These are phyloP conservation scores for Eleutherodactylus coqui DNA, from an alignment of 2,797 vertebrate species.

Conservation along the genomic window DNA sequence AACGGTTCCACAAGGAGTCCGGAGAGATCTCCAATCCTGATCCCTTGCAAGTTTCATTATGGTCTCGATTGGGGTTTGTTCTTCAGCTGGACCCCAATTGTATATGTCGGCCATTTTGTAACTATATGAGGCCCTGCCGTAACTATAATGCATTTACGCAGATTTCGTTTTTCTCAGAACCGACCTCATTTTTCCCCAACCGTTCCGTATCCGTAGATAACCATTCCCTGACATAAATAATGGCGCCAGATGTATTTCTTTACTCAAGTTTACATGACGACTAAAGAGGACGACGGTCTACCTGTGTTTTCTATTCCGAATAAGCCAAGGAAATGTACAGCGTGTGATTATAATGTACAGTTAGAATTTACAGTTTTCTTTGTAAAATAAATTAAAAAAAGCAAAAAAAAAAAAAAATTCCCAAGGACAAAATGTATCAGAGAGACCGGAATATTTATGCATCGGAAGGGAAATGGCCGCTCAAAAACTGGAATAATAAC, in stretches of 20 bases:
- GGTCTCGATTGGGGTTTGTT: not conserved
- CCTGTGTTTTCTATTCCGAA: not conserved
- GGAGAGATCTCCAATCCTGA: not conserved
- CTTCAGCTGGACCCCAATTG: not conserved
- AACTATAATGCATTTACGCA: no score
- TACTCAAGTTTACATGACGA: not conserved
- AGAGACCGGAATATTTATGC: not conserved
- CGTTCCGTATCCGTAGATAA: not conserved
- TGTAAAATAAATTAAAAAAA: not conserved
- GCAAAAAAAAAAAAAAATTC: not conserved
- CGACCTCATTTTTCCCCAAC: not conserved
- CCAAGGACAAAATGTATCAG: not conserved
- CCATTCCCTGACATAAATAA: not conserved
- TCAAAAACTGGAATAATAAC: not conserved
- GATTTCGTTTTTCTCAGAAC: no score
- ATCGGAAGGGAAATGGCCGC: not conserved
- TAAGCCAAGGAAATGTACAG: slow-evolving; percentile 18
- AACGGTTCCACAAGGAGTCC: no score
- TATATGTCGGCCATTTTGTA: not conserved
- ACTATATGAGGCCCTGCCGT: not conserved
- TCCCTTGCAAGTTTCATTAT: not conserved
- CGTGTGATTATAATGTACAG: not conserved
- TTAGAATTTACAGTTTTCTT: not conserved
- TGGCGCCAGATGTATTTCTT: slow-evolving; percentile 3
- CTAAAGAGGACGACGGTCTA: not conserved